Evolutionary conservation across 2,113 vertebrate genomes (phyloP).

Genomic region (Gobio gobio): DNA sequence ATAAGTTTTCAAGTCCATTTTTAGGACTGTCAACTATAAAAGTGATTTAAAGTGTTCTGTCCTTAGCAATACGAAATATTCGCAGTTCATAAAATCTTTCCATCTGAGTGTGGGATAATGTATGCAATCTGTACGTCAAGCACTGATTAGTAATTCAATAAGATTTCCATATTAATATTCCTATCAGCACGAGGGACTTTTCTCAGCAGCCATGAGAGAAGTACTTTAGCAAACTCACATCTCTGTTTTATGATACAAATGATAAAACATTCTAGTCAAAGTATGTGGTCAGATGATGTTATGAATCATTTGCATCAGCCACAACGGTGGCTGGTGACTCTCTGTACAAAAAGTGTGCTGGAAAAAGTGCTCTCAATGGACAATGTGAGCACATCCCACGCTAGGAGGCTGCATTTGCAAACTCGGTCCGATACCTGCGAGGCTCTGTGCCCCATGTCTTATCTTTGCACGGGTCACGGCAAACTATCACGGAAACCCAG

Average conservation of each 20-base stretch:
- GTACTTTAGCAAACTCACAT: background rate
- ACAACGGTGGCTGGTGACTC: conserved; percentile 36
- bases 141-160: conserved; percentile 3
- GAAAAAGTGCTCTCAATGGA: conserved; percentile 52
- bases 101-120: conserved; percentile 14
- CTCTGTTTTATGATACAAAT: conserved; percentile 6
- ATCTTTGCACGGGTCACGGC: conserved; percentile 39
- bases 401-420: conserved; percentile 32
- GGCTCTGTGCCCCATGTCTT: conserved; percentile 30
- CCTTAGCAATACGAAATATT: background rate
- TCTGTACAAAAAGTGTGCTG: conserved; percentile 10
- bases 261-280: conserved; percentile 48
- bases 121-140: conserved; percentile 16
- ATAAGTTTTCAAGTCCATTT: background rate
- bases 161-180: conserved; percentile 50
- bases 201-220: conserved; percentile 15
- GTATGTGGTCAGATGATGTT: conserved; percentile 39
- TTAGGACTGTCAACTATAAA: background rate
- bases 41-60: conserved; percentile 1
- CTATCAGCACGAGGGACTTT: conserved; percentile 40
- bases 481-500: conserved; percentile 27
- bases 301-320: conserved; percentile 61
- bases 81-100: background rate
- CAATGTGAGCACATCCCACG: conserved; percentile 56
- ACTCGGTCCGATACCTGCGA: conserved; percentile 34